Evolutionary conservation across 2,888 invertebrate genomes (phyloP).

Genomic region (Apotomis capreana): DNA sequence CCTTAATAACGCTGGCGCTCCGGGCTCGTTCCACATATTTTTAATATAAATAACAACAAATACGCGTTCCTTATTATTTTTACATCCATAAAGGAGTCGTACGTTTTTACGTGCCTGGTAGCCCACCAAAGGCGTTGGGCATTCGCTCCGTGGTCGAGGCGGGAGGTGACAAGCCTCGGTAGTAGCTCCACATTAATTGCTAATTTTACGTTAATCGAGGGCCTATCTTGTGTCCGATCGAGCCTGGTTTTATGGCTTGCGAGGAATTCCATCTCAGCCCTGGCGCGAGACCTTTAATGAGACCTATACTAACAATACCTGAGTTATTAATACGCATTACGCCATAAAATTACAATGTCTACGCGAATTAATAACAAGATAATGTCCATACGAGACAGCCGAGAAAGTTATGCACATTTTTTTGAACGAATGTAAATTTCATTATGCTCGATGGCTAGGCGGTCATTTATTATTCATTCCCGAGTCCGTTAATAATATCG

Average conservation of each 20-base stretch:
- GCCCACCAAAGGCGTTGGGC: constrained; percentile 70
- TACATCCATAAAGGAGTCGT: constrained; percentile 56
- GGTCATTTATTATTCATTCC: constrained; percentile 53
- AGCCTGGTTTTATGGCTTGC: constrained; percentile 57
- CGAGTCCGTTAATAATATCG: constrained; percentile 57
- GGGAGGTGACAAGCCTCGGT: constrained; percentile 59
- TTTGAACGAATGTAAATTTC: constrained; percentile 48
- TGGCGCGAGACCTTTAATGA: constrained; percentile 55
- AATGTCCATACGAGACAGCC: constrained; percentile 51
- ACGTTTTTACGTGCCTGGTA: constrained; percentile 60
- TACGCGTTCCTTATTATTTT: constrained; percentile 68
- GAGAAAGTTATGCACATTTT: constrained; percentile 51
- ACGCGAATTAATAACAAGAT: constrained; percentile 60
- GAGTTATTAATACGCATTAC: constrained; percentile 58
- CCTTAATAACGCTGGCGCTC: constrained; percentile 78
- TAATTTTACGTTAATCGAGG: constrained; percentile 57
- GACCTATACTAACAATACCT: constrained; percentile 55
- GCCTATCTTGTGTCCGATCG: constrained; percentile 55
- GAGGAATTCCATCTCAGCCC: constrained; percentile 63
- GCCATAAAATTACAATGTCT: constrained; percentile 67
- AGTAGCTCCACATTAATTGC: constrained; percentile 61
- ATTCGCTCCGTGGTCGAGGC: constrained; percentile 45
- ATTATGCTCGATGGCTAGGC: constrained; percentile 49
- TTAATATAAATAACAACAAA: constrained; percentile 76
- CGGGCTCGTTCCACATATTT: constrained; percentile 68